Base-by-base conservation (phyloP, 64 coral and sea anemone genomes). In the Dendrophyllia cribrosa region DNA sequence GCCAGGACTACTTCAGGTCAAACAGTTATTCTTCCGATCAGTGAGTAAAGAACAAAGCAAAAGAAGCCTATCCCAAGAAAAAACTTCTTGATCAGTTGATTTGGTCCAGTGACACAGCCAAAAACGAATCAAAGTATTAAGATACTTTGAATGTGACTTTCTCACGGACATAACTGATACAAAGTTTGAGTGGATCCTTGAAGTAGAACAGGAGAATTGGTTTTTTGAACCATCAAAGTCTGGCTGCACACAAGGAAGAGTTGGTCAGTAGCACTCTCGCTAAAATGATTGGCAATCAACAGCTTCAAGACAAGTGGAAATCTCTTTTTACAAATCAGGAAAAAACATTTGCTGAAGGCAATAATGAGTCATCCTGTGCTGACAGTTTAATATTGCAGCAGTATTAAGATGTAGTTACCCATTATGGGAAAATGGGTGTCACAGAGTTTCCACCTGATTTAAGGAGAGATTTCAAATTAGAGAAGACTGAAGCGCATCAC, bases 351-450 rank as follows among this genome's bases (percentile, higher is more conserved):
- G 11, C 6, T 55, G 52, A 6, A 6, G 6, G 6, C 52, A 55
- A 53, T 9, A 53, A 55, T 8, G 6, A 11, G 52, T 55, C 52
- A 55, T 55, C 6, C 52, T 34, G 34, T 34, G 2, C 34, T 34
- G 34, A 34, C 34, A 34, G 0, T 55, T 55, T 55, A 11, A 11
- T 23, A 24, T 68, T 23, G 22, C 65, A 77, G 5, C 44, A 51
- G 9, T n/a, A 14, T 77, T 2, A 21, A 5, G 82, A 67, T 16
- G 43, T 85, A 9, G 48, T 45, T 0, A 85, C 82, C 9, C 12
- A 20, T 45, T 85, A 67, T 12, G 58, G 69, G 23, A 80, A 90
- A 79, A 90, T 90, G 74, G 88, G 76, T 46, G 55, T 65, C 4
- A 51, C 23, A 8, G 22, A 89, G 16, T 77, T 76, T 76, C 60